phyloP scores from a whole-genome alignment of 1,140 invertebrate species.

The Leptinotarsa lineolata region DNA sequence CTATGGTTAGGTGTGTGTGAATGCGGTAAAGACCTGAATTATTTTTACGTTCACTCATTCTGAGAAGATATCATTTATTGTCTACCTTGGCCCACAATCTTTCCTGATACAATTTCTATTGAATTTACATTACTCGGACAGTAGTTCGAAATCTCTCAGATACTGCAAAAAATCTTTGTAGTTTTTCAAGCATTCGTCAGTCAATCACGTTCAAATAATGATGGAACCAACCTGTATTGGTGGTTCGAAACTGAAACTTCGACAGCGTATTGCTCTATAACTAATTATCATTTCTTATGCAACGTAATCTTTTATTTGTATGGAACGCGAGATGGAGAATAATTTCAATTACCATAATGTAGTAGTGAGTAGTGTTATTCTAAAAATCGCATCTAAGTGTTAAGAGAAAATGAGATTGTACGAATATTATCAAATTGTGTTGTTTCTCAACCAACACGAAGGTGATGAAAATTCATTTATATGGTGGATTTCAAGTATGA shows the following conservation, averaged over 20 bases:
- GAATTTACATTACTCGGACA: not conserved
- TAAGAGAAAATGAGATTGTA: no score
- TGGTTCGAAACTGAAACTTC: not conserved
- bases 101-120: slow-evolving; percentile 9
- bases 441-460: no score
- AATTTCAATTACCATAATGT: no score
- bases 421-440: no score
- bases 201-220: not conserved
- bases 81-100: slow-evolving; percentile 25
- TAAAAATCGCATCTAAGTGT: no score
- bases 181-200: not conserved
- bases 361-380: no score
- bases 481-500: no score
- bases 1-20: slow-evolving; percentile 13
- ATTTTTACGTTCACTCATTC: slow-evolving; percentile 24
- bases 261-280: not conserved
- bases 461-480: no score
- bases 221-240: not conserved
- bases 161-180: not conserved
- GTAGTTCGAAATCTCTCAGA: not conserved
- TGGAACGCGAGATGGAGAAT: no score
- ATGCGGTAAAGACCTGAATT: slow-evolving; percentile 12
- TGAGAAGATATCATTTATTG: slow-evolving; percentile 17
- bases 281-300: not conserved
- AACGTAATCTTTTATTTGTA: no score